Conservation (phyloP, 2,113 vertebrate genomes). For the Notarius lentiginosus region DNA sequence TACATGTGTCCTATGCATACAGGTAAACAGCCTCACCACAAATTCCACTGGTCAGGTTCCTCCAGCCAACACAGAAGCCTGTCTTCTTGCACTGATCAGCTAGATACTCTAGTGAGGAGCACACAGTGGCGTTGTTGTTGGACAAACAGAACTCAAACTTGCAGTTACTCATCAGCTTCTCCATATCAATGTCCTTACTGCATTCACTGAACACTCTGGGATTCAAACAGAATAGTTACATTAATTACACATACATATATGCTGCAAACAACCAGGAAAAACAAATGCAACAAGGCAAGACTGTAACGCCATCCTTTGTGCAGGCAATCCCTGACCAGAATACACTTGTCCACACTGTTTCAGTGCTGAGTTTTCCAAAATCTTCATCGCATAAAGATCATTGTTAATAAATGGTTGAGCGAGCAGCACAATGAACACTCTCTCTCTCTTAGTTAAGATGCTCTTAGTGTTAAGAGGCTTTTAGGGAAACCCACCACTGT, state of each 20-base stretch:
- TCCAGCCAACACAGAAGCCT: constrained; percentile 67
- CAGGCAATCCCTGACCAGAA: background rate
- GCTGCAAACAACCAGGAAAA: background rate
- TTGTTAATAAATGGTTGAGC: too few relatives aligned
- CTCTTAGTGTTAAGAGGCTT: too few relatives aligned
- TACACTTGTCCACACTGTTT: background rate
- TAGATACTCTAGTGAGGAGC: constrained; percentile 61
- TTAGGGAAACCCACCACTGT: too few relatives aligned
- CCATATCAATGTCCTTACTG: constrained; percentile 48
- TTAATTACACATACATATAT: background rate
- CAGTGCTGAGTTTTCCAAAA: background rate
- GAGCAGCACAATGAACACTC: too few relatives aligned
- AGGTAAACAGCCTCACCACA: constrained; percentile 60
- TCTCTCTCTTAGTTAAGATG: too few relatives aligned
- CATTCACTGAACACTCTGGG: constrained; percentile 65
- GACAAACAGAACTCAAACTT: constrained; percentile 58
- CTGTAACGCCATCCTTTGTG: background rate
- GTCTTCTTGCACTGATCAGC: constrained; percentile 58
- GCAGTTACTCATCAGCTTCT: constrained; percentile 55
- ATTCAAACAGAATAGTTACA: constrained; percentile 17
- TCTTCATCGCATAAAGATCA: too few relatives aligned
- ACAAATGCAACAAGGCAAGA: background rate
- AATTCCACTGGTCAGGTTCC: constrained; percentile 57
- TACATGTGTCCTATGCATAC: background rate
- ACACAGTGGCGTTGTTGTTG: background rate